Evolutionary conservation across 2,888 invertebrate genomes (phyloP).

Genomic region (Agrilus biguttatus): DNA sequence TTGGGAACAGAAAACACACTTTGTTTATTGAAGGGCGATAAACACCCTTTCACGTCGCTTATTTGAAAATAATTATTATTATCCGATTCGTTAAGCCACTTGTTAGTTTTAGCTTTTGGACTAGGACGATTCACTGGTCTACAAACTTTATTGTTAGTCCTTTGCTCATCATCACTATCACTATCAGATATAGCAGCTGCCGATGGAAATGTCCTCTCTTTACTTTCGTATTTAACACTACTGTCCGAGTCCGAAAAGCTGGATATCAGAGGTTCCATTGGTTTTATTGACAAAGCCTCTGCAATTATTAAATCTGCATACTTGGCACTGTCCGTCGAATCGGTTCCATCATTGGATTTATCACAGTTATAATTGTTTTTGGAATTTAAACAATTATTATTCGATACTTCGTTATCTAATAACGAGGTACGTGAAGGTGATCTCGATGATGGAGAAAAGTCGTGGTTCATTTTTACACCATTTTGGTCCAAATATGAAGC

Average conservation of each 20-base stretch:
- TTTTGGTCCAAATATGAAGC: conserved; percentile 29
- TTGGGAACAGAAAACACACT: conserved; percentile 8
- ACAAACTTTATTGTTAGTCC: conserved; percentile 16
- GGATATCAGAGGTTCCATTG: conserved; percentile 34
- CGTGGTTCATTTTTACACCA: conserved; percentile 13
- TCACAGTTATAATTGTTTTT: conserved; percentile 15
- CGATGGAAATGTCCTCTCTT: conserved; percentile 24
- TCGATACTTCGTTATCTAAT: conserved; percentile 11
- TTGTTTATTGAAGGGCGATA: conserved; percentile 6
- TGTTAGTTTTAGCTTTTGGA: conserved; percentile 25
- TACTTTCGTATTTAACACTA: conserved; percentile 13
- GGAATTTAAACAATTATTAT: conserved; percentile 11
- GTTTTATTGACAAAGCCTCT: conserved; percentile 27
- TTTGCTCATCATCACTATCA: conserved; percentile 21
- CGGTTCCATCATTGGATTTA: conserved; percentile 24
- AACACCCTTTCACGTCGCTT: neutral
- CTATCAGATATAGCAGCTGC: conserved; percentile 18
- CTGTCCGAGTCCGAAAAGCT: conserved; percentile 42
- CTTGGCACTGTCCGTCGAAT: conserved; percentile 37
- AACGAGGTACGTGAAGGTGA: conserved; percentile 9
- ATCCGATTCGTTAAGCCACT: conserved; percentile 26
- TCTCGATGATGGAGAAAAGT: conserved; percentile 12
- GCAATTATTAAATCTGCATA: conserved; percentile 42
- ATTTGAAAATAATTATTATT: neutral
- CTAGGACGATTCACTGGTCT: conserved; percentile 26